A percentile compares a stretch with the other conserved stretches of the same genome.
These are phyloP conservation scores for Parthenolecanium corni DNA, from an alignment of 2,888 invertebrate species.

Conservation along the genomic window DNA sequence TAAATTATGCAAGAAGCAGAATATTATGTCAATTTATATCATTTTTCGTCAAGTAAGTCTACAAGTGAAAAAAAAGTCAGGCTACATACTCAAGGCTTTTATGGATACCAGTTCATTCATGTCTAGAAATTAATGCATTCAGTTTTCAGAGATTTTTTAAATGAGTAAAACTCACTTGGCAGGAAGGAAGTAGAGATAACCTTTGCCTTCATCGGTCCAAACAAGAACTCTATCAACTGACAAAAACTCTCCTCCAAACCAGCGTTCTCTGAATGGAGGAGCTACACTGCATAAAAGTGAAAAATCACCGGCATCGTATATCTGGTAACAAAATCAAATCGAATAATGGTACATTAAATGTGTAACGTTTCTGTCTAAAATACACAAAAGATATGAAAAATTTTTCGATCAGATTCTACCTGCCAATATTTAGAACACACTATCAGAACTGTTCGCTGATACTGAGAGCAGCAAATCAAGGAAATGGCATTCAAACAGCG, in stretches of 20 bases:
- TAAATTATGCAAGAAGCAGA: too few species aligned
- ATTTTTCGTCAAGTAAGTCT: too few species aligned
- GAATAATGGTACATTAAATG: too few species aligned
- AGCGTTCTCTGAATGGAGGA: conserved; percentile 77
- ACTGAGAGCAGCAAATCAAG: conserved; percentile 86
- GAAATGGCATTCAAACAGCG: conserved; percentile 86
- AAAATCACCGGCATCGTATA: conserved; percentile 81
- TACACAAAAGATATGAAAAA: neutral
- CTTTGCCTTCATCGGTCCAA: conserved; percentile 93
- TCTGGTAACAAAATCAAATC: conserved; percentile 41
- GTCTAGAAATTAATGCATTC: too few species aligned
- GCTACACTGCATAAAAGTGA: conserved; percentile 86
- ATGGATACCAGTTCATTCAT: too few species aligned
- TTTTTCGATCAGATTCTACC: conserved; percentile 48
- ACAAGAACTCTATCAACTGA: conserved; percentile 82
- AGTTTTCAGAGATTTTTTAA: too few species aligned
- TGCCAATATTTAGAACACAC: conserved; percentile 97
- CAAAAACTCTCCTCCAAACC: conserved; percentile 92
- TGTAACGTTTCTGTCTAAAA: neutral
- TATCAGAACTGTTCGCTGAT: conserved; percentile 91
- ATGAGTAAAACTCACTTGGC: conserved; percentile 62
- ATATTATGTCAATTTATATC: too few species aligned
- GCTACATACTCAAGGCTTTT: too few species aligned
- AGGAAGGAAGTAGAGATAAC: conserved; percentile 88
- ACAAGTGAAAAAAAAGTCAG: too few species aligned